Evolutionary conservation across 1,140 invertebrate genomes (phyloP).

Genomic region (Wasmannia auropunctata): DNA sequence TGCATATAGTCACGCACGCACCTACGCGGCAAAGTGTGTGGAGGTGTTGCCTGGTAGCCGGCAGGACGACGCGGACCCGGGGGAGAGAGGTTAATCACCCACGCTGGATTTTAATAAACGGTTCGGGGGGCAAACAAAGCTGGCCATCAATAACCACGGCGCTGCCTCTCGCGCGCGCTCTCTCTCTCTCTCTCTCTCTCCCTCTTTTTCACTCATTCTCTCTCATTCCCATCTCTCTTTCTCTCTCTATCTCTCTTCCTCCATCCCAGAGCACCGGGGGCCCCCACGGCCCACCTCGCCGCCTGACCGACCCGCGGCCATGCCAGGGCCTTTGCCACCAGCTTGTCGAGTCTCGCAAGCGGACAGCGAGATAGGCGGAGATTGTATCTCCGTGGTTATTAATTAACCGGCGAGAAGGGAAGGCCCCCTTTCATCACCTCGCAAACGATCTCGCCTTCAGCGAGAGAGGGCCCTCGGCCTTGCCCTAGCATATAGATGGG

Average conservation of each 20-base stretch:
- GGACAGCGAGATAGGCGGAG: constrained; percentile 83
- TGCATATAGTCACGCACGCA: background rate
- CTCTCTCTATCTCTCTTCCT: constrained; percentile 20
- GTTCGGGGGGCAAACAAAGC: constrained; percentile 82
- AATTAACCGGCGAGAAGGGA: constrained; percentile 84
- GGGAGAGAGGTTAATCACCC: constrained; percentile 81
- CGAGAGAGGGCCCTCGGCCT: constrained; percentile 50
- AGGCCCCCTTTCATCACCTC: constrained; percentile 84
- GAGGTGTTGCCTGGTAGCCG: constrained; percentile 75
- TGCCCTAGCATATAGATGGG: constrained; percentile 49
- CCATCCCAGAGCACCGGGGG: constrained; percentile 18
- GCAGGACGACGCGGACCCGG: constrained; percentile 74
- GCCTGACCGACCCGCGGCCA: constrained; percentile 62
- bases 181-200: constrained; percentile 22
- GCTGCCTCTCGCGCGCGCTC: constrained; percentile 18
- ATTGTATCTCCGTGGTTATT: constrained; percentile 84
- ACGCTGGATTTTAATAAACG: constrained; percentile 84
- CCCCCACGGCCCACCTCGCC: constrained; percentile 67
- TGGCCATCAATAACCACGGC: constrained; percentile 82
- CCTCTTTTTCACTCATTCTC: too few relatives aligned
- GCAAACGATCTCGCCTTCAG: constrained; percentile 77
- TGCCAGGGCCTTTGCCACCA: constrained; percentile 78
- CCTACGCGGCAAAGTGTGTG: constrained; percentile 52
- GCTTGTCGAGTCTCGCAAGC: constrained; percentile 75
- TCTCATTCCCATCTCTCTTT: too few relatives aligned